Evolutionary conservation across 1,140 invertebrate species (phyloP), one percentile per base, ranked within the genome.

Genomic region (Zaprionus gabonicus): DNA sequence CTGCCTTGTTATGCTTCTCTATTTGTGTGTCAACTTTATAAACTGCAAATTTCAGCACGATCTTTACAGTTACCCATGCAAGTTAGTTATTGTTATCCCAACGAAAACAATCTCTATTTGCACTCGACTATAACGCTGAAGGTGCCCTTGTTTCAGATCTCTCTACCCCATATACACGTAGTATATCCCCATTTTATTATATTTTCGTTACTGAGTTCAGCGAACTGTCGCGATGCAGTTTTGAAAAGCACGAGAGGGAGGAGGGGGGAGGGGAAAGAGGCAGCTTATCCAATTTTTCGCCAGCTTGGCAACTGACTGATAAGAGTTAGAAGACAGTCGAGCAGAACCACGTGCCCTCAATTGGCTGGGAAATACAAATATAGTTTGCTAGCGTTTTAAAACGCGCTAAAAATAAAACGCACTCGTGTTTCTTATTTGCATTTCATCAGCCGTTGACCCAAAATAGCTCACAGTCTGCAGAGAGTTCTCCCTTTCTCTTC

Each of bases 381-480:
- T 65, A 72, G 44, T 31, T 7, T 34, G 41, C 23, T 10, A 17
- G 51, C 34, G 31, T 27, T 74, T 59, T 56, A 56, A 56, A 56
- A 17, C 49, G 34, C 63, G 28, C 36, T 55, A 38, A 27, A 55
- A 56, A 51, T 51, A 51, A 49, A 51, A 15, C 15, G 7, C 49
- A 20, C 49, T 23, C 63, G 63, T 17, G 27, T 49, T 9, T 36
- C 25, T n/a, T 53, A 34, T 71, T 31, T 59, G 71, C 41, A 73
- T 73, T 67, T 59, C 71, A 68, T 67, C 71, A 73, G 64, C 60
- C 65, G 56, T 36, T 82, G 75, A 86, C 82, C 83, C 68, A 86
- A 82, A 85, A 85, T 85, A 82, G 28, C 38, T 17, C 15, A 70
- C 68, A 80, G 38, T 49, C 62, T 38, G 28, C 31, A 41, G 15